A percentile compares a stretch with the other conserved stretches of the same genome.
phyloP scores from a whole-genome alignment of 2,797 vertebrate genomes.

The Micromesistius poutassou region DNA sequence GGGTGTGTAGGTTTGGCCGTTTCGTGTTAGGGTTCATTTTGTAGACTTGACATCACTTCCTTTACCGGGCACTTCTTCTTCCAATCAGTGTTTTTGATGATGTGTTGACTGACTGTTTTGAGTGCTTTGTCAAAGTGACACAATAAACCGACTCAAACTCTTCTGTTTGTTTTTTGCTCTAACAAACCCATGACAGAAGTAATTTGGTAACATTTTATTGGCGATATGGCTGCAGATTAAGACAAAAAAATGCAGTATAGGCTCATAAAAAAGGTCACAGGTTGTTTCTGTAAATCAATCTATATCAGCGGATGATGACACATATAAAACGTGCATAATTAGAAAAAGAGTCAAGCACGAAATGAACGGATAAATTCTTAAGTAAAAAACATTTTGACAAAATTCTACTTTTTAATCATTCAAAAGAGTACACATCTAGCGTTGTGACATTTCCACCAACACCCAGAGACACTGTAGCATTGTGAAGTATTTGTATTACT shows the following conservation, averaged over 20 bases:
- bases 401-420: conserved; percentile 65
- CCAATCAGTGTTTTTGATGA: conserved; percentile 32
- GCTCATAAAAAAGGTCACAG: conserved; percentile 69
- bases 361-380: conserved; percentile 64
- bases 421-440: conserved; percentile 69
- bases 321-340: conserved; percentile 52
- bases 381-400: conserved; percentile 50
- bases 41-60: conserved; percentile 42
- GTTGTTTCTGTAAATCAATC: conserved; percentile 50
- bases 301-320: conserved; percentile 63
- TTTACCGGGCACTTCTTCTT: conserved; percentile 27
- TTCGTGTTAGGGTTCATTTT: conserved; percentile 17
- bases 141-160: conserved; percentile 57
- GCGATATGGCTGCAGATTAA: conserved; percentile 64
- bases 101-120: conserved; percentile 17
- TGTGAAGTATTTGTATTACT: conserved; percentile 21
- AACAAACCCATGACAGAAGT: conserved; percentile 28
- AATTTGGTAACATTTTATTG: conserved; percentile 64
- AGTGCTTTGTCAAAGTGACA: conserved; percentile 25
- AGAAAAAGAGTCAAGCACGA: conserved; percentile 59
- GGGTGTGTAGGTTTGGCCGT: conserved; percentile 32
- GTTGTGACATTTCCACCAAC: conserved; percentile 60
- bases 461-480: background rate
- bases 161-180: background rate
- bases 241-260: conserved; percentile 65